Conservation (phyloP, 2,113 vertebrate genomes). For the Neotragus pygmaeus region DNA sequence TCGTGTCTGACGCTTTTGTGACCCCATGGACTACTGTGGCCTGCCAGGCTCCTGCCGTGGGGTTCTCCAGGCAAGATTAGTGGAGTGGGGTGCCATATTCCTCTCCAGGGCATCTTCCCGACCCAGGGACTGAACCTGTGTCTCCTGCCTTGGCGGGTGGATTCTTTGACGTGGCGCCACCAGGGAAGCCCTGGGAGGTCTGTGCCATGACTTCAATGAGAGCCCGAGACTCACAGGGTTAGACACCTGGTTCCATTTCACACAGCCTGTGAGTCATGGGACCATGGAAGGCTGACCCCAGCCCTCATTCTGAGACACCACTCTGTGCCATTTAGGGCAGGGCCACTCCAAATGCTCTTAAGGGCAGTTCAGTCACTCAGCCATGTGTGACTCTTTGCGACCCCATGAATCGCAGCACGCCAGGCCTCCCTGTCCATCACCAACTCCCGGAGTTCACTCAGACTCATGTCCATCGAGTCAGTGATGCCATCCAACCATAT, state of each 20-base stretch:
- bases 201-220: neutral
- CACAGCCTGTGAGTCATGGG: neutral
- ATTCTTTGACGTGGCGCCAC: neutral
- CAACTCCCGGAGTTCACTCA: too few relatives aligned
- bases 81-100: neutral
- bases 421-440: too few relatives aligned
- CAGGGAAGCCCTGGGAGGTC: neutral
- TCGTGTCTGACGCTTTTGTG: fast-evolving
- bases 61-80: neutral
- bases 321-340: neutral
- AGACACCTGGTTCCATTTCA: neutral
- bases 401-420: fast-evolving
- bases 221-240: neutral
- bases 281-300: neutral
- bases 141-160: neutral
- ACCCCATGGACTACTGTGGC: neutral
- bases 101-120: neutral
- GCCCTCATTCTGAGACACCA: neutral
- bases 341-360: neutral
- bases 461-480: fast-evolving
- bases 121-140: neutral
- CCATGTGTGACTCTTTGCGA: fast-evolving
- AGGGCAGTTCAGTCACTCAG: neutral
- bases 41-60: neutral
- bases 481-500: too few relatives aligned